Conservation (phyloP, 2,797 vertebrate species). For the Anabacerthia variegaticeps region DNA sequence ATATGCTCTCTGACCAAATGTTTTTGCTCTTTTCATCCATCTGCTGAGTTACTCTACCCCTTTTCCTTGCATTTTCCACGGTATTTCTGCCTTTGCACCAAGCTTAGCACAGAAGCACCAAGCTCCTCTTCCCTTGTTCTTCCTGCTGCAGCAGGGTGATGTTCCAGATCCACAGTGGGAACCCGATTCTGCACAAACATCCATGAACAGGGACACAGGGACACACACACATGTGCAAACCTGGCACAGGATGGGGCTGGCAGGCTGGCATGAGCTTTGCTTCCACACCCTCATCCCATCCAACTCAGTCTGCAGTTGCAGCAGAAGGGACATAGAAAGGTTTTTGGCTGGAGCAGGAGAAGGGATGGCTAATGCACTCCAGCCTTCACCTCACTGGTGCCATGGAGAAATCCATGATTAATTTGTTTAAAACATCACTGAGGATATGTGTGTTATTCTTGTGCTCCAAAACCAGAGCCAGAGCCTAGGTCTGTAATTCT, state of each 20-base stretch:
- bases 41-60: background rate
- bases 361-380: background rate
- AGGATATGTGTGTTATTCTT: background rate
- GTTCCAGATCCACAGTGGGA: background rate
- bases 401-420: background rate
- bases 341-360: background rate
- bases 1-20: background rate
- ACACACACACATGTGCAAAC: background rate
- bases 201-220: fast-evolving
- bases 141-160: background rate
- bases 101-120: background rate
- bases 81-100: background rate
- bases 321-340: background rate
- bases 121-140: background rate
- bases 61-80: background rate
- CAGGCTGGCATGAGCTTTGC: background rate
- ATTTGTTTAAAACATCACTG: background rate
- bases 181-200: background rate
- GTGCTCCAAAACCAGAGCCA: background rate
- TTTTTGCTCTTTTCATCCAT: background rate
- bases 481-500: background rate
- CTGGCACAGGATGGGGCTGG: background rate
- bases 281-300: background rate
- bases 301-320: background rate
- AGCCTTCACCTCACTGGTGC: background rate